Conservation (phyloP, 2,888 invertebrate species). For the Erannis defoliaria region DNA sequence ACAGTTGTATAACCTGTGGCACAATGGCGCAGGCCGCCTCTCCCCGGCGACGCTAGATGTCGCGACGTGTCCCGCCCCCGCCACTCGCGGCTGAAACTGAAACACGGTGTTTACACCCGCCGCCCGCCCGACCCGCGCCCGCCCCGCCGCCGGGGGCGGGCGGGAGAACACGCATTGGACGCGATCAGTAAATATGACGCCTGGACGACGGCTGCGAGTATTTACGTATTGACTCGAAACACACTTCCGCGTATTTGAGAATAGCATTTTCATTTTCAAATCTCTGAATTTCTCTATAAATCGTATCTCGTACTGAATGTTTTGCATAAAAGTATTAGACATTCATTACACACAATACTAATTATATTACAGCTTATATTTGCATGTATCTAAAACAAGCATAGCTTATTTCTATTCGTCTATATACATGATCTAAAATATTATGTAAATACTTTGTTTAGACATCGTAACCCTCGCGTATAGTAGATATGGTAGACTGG, state of each 20-base stretch:
- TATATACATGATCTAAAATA: too few species aligned
- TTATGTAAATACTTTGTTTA: too few species aligned
- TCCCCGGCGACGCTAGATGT: conserved; percentile 54
- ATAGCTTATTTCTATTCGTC: too few species aligned
- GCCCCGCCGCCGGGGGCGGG: conserved; percentile 5
- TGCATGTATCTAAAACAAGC: too few species aligned
- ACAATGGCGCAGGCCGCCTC: conserved; percentile 14
- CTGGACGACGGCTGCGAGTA: not conserved
- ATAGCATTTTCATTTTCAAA: too few species aligned
- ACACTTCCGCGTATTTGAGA: not conserved
- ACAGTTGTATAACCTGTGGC: conserved; percentile 1
- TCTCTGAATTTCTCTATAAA: not conserved
- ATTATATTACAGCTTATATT: too few species aligned
- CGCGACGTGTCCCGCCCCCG: conserved; percentile 40
- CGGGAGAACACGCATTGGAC: conserved; percentile 4
- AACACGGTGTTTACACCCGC: conserved; percentile 40
- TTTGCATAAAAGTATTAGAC: too few species aligned
- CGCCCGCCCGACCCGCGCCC: conserved; percentile 22
- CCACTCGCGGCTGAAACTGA: conserved; percentile 54
- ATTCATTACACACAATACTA: too few species aligned
- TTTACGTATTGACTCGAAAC: not conserved
- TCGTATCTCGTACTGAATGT: too few species aligned
- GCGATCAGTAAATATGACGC: conserved; percentile 2
- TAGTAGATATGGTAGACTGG: too few species aligned
- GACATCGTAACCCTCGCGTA: too few species aligned